A percentile compares a stretch with the other conserved stretches of the same genome.
Evolutionary conservation across 2,113 vertebrate species (phyloP).

Genomic region (Nerophis lumbriciformis): DNA sequence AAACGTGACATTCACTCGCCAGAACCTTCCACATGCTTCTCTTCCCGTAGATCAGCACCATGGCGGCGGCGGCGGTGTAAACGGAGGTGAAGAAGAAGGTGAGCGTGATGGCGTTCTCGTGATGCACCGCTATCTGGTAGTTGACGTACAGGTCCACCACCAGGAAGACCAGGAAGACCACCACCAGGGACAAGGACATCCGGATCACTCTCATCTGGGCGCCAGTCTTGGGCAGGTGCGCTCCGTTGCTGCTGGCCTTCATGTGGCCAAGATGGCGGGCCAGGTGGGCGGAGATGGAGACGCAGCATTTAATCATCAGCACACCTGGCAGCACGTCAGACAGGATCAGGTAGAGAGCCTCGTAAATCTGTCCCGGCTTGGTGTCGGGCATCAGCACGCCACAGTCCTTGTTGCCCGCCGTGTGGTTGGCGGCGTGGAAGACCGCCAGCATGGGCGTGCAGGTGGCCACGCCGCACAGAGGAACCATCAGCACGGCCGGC

Average conservation of each 20-base stretch:
- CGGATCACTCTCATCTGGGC: constrained; percentile 68
- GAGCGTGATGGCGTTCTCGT: constrained; percentile 45
- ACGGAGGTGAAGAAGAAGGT: constrained; percentile 60
- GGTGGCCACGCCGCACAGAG: constrained; percentile 47
- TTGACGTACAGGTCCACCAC: constrained; percentile 61
- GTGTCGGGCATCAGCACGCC: constrained; percentile 42
- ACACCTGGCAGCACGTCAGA: constrained; percentile 64
- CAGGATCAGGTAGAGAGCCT: constrained; percentile 51
- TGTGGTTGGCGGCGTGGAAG: constrained; percentile 33
- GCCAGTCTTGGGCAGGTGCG: constrained; percentile 64
- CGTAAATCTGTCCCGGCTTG: constrained; percentile 24
- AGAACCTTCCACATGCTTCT: constrained; percentile 66
- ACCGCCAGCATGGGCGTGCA: constrained; percentile 54
- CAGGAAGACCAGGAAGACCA: constrained; percentile 58
- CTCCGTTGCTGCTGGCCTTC: constrained; percentile 66
- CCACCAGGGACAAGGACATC: constrained; percentile 63
- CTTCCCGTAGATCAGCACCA: constrained; percentile 69
- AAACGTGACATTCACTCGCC: constrained; percentile 47
- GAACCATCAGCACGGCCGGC: constrained; percentile 48
- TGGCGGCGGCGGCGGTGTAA: constrained; percentile 51
- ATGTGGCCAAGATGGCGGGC: constrained; percentile 66
- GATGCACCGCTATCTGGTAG: constrained; percentile 44
- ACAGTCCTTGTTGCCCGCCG: constrained; percentile 12
- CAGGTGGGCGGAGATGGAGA: constrained; percentile 70
- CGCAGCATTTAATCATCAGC: constrained; percentile 69